Percentiles rank a stretch among this genome's conserved stretches.
phyloP scores from a whole-genome alignment of 2,113 vertebrate genomes.

The Myotis brandtii region DNA sequence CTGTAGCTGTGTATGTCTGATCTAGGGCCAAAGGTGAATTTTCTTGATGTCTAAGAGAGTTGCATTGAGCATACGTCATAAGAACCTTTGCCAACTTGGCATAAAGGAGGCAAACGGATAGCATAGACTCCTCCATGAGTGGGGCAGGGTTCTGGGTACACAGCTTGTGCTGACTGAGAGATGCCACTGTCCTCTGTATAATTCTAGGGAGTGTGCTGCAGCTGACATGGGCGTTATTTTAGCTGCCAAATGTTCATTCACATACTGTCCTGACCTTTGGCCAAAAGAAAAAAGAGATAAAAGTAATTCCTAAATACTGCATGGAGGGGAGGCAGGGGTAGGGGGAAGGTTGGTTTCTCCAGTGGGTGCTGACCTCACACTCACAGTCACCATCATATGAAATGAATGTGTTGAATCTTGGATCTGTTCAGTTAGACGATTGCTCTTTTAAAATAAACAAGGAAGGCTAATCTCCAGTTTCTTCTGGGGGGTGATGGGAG shows the following conservation, averaged over 20 bases:
- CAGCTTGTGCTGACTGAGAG: background rate
- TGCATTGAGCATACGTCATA: background rate
- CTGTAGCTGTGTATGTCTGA: slow-evolving; percentile 13
- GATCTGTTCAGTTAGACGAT: background rate
- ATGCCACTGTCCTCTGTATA: background rate
- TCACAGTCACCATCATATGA: background rate
- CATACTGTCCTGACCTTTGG: background rate
- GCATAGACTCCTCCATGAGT: background rate
- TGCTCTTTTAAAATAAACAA: slow-evolving; percentile 45
- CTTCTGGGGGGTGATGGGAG: background rate
- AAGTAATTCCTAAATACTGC: slow-evolving; percentile 1
- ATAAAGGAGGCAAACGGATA: background rate
- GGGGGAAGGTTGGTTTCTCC: background rate
- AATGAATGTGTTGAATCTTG: background rate
- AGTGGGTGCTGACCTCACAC: background rate
- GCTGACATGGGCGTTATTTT: background rate
- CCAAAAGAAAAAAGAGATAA: background rate
- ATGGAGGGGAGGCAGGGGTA: background rate
- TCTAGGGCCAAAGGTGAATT: slow-evolving; percentile 66
- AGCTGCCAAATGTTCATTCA: background rate
- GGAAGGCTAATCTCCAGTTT: background rate
- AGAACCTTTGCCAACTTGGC: slow-evolving; percentile 28
- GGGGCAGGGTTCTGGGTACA: slow-evolving; percentile 4
- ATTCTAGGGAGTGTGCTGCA: background rate
- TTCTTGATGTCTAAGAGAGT: slow-evolving; percentile 31